A percentile compares a stretch with the other conserved stretches of the same genome.
These are phyloP conservation scores for Maniola hyperantus DNA, from an alignment of 2,888 invertebrate genomes.

Conservation along the genomic window DNA sequence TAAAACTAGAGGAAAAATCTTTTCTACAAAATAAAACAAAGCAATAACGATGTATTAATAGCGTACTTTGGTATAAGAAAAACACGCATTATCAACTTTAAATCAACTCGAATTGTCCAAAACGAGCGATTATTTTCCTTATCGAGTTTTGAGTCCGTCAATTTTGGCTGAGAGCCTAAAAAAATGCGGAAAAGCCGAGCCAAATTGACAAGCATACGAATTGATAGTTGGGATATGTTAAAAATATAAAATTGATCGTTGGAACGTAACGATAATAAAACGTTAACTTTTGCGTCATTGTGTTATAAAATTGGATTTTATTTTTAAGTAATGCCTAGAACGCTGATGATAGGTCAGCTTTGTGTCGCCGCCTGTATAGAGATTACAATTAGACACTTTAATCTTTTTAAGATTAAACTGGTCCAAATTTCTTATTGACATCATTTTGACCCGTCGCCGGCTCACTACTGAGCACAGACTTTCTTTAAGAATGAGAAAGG, in stretches of 20 bases:
- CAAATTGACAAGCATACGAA: constrained; percentile 38
- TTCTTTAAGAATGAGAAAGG: no score
- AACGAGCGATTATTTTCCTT: constrained; percentile 35
- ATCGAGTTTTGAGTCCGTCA: constrained; percentile 34
- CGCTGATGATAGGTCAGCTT: no score
- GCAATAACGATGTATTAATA: constrained; percentile 17
- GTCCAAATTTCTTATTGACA: no score
- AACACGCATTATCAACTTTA: constrained; percentile 31
- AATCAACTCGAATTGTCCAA: constrained; percentile 31
- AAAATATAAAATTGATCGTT: constrained; percentile 25
- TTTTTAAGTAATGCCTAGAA: neutral
- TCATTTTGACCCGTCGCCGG: no score
- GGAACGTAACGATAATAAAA: constrained; percentile 10
- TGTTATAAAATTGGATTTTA: neutral
- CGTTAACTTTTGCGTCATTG: constrained; percentile 7
- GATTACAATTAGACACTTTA: no score
- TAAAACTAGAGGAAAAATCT: neutral
- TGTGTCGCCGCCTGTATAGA: no score
- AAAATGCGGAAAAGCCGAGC: constrained; percentile 34
- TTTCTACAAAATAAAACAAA: neutral
- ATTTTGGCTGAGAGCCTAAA: constrained; percentile 38
- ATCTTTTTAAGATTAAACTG: no score
- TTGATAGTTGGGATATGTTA: constrained; percentile 32
- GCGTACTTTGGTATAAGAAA: constrained; percentile 22
- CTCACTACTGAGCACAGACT: no score